Evolutionary conservation across 2,113 vertebrate genomes (phyloP).

Genomic region (Dolichotis patagonum): DNA sequence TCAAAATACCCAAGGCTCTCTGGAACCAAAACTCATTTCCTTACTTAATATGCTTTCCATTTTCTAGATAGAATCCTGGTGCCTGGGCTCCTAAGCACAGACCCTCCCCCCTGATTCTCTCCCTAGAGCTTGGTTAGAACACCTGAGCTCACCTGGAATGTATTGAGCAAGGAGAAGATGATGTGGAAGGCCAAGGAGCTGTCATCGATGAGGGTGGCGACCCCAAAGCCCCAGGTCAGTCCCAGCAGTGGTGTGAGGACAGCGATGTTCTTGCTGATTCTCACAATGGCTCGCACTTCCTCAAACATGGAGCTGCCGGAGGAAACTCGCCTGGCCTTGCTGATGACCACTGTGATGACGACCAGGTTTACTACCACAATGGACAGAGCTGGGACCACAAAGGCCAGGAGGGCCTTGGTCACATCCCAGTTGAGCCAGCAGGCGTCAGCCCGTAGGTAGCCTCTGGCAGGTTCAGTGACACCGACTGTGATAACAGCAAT

Average conservation of each 20-base stretch:
- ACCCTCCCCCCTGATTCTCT: neutral
- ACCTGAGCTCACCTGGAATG: constrained; percentile 89
- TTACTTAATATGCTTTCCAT: neutral
- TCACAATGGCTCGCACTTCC: constrained; percentile 83
- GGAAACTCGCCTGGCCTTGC: constrained; percentile 87
- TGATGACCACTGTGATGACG: constrained; percentile 89
- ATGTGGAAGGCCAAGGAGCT: constrained; percentile 81
- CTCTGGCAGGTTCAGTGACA: constrained; percentile 86
- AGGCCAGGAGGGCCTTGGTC: constrained; percentile 91
- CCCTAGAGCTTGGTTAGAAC: neutral
- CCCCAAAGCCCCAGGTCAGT: constrained; percentile 93
- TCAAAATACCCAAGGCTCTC: neutral
- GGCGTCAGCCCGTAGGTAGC: constrained; percentile 85
- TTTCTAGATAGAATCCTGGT: neutral
- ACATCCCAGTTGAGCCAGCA: constrained; percentile 94
- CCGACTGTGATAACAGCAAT: constrained; percentile 91
- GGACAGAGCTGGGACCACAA: constrained; percentile 91
- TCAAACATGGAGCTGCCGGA: constrained; percentile 86
- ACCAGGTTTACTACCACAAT: constrained; percentile 90
- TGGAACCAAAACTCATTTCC: neutral
- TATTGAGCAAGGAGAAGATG: constrained; percentile 90
- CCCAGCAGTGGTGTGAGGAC: constrained; percentile 93
- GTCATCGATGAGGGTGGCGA: constrained; percentile 81
- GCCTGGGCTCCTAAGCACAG: neutral
- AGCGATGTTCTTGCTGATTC: constrained; percentile 89